Evolutionary conservation across 2,888 invertebrate species (phyloP).

Genomic region (Tholera decimalis): DNA sequence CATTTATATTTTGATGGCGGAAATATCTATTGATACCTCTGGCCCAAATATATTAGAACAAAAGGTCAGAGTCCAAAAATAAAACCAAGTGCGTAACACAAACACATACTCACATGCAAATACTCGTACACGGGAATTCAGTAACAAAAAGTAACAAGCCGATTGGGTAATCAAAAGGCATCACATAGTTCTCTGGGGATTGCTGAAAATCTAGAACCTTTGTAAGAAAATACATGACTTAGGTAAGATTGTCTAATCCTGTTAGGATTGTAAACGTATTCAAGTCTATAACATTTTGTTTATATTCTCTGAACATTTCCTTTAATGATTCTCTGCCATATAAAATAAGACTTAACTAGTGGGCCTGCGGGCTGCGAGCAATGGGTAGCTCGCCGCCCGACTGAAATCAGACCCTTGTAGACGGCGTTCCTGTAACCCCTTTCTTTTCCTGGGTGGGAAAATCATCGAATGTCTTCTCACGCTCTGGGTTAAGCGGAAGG

Average conservation of each 20-base stretch:
- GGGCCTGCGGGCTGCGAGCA: no score
- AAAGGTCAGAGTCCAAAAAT: background rate
- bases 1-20: slow-evolving; percentile 34
- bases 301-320: slow-evolving; percentile 1
- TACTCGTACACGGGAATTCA: no score
- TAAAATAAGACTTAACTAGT: no score
- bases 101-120: no score
- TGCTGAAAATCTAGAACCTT: slow-evolving; percentile 27
- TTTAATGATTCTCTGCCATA: slow-evolving; percentile 4
- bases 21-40: slow-evolving; percentile 28
- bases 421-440: no score
- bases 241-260: slow-evolving; percentile 22
- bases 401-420: no score
- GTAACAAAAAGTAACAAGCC: background rate
- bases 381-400: no score
- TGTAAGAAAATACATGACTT: slow-evolving; percentile 17
- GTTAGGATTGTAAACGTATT: slow-evolving; percentile 21
- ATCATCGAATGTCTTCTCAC: no score
- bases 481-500: no score
- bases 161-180: slow-evolving; percentile 35
- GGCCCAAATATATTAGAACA: background rate
- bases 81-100: no score
- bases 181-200: slow-evolving; percentile 24
- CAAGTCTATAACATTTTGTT: slow-evolving; percentile 3
- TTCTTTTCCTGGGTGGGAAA: no score